These are phyloP conservation scores for Malthinus seriepunctatus DNA, from an alignment of 2,888 invertebrate genomes.

Conservation along the genomic window DNA sequence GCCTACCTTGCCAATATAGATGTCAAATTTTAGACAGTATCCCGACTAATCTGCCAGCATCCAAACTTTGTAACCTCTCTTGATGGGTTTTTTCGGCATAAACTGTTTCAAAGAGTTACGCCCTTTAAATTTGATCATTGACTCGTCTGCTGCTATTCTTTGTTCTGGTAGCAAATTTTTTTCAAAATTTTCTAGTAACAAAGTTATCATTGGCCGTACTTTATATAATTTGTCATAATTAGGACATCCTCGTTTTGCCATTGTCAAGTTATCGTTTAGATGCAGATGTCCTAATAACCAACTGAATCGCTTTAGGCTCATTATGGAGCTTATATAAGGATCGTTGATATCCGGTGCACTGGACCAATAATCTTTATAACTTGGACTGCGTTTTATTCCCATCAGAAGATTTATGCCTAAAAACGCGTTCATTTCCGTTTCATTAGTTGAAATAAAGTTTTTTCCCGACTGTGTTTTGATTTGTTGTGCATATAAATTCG, in stretches of 20 bases:
- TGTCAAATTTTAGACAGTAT: conserved; percentile 37
- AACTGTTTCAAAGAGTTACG: conserved; percentile 33
- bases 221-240: conserved; percentile 35
- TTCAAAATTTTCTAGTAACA: conserved; percentile 18
- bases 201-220: conserved; percentile 28
- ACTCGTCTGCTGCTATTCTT: conserved; percentile 34
- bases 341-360: conserved; percentile 27
- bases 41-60: conserved; percentile 33
- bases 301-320: conserved; percentile 29
- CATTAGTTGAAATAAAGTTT: conserved; percentile 4
- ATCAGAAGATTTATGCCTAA: conserved; percentile 35
- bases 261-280: conserved; percentile 30
- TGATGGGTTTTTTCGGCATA: conserved; percentile 13
- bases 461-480: conserved; percentile 4
- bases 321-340: conserved; percentile 24
- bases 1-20: conserved; percentile 39
- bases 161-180: conserved; percentile 12
- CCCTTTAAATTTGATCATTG: conserved; percentile 39
- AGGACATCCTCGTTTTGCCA: conserved; percentile 22
- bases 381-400: conserved; percentile 33
- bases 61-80: conserved; percentile 37
- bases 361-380: conserved; percentile 37
- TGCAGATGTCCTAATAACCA: conserved; percentile 29
- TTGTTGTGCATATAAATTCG: too few relatives aligned
- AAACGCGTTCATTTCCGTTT: conserved; percentile 30